Conservation (phyloP, 2,888 invertebrate species). For the Cephus pulcher region DNA sequence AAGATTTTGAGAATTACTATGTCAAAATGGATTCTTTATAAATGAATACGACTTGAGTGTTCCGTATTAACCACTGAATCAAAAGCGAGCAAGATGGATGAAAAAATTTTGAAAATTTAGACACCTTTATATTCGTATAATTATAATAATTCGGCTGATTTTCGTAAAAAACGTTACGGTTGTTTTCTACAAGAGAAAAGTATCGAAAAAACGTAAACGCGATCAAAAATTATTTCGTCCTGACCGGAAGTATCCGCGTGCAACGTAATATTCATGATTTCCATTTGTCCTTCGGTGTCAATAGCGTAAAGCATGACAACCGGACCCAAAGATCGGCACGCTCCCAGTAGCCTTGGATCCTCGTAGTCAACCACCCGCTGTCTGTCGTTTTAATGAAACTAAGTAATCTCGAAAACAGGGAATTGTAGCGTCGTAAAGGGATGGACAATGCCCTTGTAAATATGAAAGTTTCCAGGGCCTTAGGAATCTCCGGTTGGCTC, state of each 20-base stretch:
- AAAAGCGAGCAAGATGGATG: too few species aligned
- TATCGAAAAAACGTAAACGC: neutral
- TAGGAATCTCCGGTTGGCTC: slow-evolving; percentile 16
- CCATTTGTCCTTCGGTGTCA: neutral
- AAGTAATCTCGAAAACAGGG: slow-evolving; percentile 60
- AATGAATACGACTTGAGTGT: too few species aligned
- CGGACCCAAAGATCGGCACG: neutral
- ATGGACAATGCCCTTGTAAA: slow-evolving; percentile 55
- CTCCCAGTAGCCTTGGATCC: slow-evolving; percentile 32
- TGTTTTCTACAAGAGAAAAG: neutral
- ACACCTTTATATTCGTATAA: neutral
- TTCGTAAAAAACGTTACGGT: neutral
- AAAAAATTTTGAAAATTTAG: too few species aligned
- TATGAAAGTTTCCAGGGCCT: slow-evolving; percentile 51
- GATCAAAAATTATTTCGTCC: neutral
- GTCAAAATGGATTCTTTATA: too few species aligned
- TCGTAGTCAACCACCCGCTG: slow-evolving; percentile 40
- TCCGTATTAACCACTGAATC: too few species aligned
- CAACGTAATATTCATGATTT: neutral
- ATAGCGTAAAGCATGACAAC: neutral
- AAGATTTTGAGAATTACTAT: too few species aligned
- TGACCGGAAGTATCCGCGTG: neutral
- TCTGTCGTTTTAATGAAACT: slow-evolving; percentile 59
- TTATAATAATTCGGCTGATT: neutral
- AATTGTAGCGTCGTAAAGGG: slow-evolving; percentile 59